Conservation (phyloP, 2,797 vertebrate genomes). For the Pampus argenteus region DNA sequence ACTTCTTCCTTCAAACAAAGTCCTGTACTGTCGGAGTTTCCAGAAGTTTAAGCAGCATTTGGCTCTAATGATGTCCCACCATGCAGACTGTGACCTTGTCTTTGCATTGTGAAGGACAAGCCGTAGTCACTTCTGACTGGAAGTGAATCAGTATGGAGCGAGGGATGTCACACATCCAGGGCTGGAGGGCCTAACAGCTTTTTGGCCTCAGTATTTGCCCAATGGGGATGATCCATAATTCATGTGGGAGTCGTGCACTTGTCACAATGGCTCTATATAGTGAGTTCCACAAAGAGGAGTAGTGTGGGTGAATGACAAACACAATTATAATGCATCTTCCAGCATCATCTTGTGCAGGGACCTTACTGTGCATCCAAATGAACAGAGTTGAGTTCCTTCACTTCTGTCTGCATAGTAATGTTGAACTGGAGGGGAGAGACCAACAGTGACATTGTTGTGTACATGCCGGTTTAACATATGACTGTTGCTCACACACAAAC, state of each 20-base stretch:
- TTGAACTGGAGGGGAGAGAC: not conserved
- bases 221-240: constrained; percentile 76
- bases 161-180: constrained; percentile 55
- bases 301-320: constrained; percentile 61
- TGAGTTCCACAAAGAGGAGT: constrained; percentile 48
- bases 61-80: constrained; percentile 1
- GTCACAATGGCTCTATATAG: constrained; percentile 59
- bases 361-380: too few relatives aligned
- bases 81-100: constrained; percentile 20
- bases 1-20: not conserved
- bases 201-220: constrained; percentile 62
- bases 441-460: constrained; percentile 21
- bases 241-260: constrained; percentile 72
- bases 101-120: constrained; percentile 46
- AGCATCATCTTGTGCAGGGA: constrained; percentile 29
- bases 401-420: constrained; percentile 44
- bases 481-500: not conserved
- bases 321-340: constrained; percentile 56
- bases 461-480: constrained; percentile 17
- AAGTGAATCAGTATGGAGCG: constrained; percentile 61
- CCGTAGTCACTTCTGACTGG: constrained; percentile 41
- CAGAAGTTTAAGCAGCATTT: constrained; percentile 17
- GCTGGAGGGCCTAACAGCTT: constrained; percentile 53
- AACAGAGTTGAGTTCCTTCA: constrained; percentile 17
- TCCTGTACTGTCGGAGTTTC: too few relatives aligned